Conservation (phyloP, 2,797 vertebrate genomes). For the Bryconaethiops microstoma region DNA sequence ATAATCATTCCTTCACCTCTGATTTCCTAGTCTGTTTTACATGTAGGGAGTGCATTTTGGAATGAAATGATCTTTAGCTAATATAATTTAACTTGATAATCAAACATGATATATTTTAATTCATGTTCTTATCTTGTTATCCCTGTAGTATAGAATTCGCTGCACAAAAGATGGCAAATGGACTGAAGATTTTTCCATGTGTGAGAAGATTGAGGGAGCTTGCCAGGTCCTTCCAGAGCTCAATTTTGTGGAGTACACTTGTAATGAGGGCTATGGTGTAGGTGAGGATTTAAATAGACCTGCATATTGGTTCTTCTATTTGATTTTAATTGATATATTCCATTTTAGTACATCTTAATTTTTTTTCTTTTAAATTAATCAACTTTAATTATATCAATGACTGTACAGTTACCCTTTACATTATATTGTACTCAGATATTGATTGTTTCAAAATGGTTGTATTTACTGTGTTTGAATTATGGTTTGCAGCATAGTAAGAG, state of each 20-base stretch:
- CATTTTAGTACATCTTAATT: too few relatives aligned
- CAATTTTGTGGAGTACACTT: conserved; percentile 89
- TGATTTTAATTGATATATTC: not conserved
- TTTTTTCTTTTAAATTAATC: too few relatives aligned
- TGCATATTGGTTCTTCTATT: not conserved
- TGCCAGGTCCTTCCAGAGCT: conserved; percentile 79
- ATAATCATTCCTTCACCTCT: not conserved
- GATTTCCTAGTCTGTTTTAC: not conserved
- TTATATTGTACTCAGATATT: not conserved
- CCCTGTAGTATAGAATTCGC: conserved; percentile 79
- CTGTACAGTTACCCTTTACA: not conserved
- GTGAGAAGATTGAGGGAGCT: conserved; percentile 81
- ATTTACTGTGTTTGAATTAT: not conserved
- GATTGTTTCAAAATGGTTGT: too few relatives aligned
- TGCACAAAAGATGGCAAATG: conserved; percentile 91
- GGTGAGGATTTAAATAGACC: conserved; percentile 76
- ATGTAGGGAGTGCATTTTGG: not conserved
- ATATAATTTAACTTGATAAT: not conserved
- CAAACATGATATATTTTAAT: not conserved
- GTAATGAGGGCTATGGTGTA: conserved; percentile 83
- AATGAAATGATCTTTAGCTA: not conserved
- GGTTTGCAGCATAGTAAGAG: not conserved
- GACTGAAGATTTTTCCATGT: conserved; percentile 88
- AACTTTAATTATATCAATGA: not conserved
- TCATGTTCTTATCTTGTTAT: conserved; percentile 13